Evolutionary conservation across 2,797 vertebrate species (phyloP).

Genomic region (Calcarius lapponicus): DNA sequence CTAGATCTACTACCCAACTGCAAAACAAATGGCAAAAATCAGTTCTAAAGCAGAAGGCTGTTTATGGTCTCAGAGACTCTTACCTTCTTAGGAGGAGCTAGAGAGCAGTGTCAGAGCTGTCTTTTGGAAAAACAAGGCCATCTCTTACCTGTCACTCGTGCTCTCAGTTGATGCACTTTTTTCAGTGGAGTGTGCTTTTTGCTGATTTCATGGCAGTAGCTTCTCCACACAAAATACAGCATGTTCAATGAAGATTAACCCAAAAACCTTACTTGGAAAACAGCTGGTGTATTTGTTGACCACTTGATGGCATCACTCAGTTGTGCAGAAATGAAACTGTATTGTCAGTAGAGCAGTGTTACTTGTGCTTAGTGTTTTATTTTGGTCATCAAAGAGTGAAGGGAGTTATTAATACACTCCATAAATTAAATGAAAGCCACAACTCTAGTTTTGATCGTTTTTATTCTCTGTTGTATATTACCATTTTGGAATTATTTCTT

Average conservation of each 20-base stretch:
- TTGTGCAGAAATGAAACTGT: neutral
- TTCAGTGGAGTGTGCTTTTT: neutral
- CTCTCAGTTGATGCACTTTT: neutral
- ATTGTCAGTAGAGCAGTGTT: neutral
- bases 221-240: neutral
- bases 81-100: neutral
- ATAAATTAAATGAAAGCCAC: neutral
- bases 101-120: neutral
- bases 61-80: neutral
- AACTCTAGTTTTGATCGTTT: neutral
- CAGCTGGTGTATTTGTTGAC: neutral
- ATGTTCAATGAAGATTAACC: neutral
- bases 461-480: neutral
- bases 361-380: neutral
- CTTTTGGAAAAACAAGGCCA: neutral
- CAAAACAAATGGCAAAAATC: neutral
- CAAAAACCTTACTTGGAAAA: neutral
- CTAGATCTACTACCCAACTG: neutral
- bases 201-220: neutral
- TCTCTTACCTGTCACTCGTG: neutral
- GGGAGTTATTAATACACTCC: neutral
- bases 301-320: slow-evolving; percentile 60
- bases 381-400: neutral
- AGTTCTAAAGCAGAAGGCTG: neutral
- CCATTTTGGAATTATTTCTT: neutral